Conservation (phyloP, 2,113 vertebrate genomes). For the Rissa tridactyla region DNA sequence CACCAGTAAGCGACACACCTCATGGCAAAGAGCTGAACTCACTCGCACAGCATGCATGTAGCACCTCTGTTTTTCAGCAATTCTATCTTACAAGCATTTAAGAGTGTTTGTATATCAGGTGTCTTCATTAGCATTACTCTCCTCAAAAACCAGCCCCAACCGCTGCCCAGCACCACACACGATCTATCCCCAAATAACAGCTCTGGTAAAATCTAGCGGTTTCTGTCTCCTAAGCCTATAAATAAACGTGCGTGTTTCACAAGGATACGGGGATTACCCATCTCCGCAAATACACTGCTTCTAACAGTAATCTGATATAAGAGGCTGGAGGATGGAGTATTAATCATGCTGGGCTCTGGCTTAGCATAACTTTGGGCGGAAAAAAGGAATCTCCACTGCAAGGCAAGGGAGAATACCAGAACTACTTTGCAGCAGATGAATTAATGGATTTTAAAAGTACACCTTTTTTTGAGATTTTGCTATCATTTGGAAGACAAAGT, state of each 20-base stretch:
- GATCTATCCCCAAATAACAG: neutral
- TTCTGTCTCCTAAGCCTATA: slow-evolving; percentile 7
- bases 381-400: neutral
- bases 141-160: neutral
- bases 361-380: slow-evolving; percentile 5
- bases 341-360: neutral
- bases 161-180: neutral
- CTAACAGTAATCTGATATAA: neutral
- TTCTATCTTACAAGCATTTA: neutral
- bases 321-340: neutral
- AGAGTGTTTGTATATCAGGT: neutral
- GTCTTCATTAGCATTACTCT: neutral
- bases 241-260: neutral
- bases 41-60: fast-evolving
- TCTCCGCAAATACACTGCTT: neutral
- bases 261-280: slow-evolving; percentile 47
- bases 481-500: neutral
- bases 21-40: neutral
- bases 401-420: neutral
- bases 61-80: neutral
- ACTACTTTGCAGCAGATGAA: neutral
- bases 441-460: neutral
- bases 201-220: neutral
- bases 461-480: neutral
- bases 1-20: neutral